Conservation (phyloP, 2,113 vertebrate genomes). For the Ochotona princeps region DNA sequence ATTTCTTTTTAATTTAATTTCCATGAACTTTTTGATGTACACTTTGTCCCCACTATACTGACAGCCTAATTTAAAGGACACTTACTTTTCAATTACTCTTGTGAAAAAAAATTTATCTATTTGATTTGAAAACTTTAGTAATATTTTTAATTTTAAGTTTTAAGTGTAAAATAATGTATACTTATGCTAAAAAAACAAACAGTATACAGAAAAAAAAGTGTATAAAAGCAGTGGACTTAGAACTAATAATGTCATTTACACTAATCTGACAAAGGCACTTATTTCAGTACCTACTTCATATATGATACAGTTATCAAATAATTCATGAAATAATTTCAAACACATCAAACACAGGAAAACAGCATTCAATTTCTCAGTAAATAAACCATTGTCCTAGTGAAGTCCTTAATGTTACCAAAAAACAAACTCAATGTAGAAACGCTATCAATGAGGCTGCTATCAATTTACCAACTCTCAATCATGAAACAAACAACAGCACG, state of each 20-base stretch:
- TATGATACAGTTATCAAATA: neutral
- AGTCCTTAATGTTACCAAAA: neutral
- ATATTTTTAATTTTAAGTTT: slow-evolving; percentile 16
- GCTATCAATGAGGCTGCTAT: neutral
- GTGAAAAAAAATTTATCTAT: neutral
- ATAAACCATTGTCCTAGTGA: neutral
- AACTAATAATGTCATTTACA: neutral
- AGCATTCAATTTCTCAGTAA: neutral
- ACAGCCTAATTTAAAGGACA: neutral
- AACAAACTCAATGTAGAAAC: neutral
- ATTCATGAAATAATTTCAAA: neutral
- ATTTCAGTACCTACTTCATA: neutral
- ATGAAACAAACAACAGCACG: neutral
- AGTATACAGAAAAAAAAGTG: neutral
- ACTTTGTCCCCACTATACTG: neutral
- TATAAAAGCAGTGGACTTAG: neutral
- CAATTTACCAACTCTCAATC: neutral
- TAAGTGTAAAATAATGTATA: slow-evolving; percentile 14
- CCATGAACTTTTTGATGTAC: too few species aligned
- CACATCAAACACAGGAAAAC: neutral
- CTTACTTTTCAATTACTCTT: neutral
- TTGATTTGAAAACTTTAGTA: neutral
- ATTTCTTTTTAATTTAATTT: too few species aligned
- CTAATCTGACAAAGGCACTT: neutral
- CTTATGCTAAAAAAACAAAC: neutral